Conservation (phyloP, 2,888 invertebrate genomes). For the Pseudanteris insignis region DNA sequence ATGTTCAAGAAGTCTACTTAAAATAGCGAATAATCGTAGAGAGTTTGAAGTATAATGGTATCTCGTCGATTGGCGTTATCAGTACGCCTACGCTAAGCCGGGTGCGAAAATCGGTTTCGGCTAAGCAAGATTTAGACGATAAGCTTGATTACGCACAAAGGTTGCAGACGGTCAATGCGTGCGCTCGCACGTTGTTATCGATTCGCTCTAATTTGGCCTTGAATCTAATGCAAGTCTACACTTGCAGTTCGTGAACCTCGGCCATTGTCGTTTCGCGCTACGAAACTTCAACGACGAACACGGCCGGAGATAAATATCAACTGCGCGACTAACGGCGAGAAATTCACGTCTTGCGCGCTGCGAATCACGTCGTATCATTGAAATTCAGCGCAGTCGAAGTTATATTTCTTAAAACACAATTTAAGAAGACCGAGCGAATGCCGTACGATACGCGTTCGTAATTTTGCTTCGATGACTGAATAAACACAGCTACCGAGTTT, state of each 20-base stretch:
- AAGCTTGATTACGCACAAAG: conserved; percentile 33
- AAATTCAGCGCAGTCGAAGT: too few relatives aligned
- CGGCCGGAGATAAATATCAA: conserved; percentile 6
- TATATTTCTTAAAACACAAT: too few relatives aligned
- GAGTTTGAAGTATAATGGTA: conserved; percentile 14
- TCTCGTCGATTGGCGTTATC: conserved; percentile 17
- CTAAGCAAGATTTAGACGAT: conserved; percentile 37
- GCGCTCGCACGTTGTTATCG: conserved; percentile 32
- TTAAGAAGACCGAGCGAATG: too few relatives aligned
- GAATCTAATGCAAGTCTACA: conserved; percentile 60
- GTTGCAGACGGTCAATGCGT: conserved; percentile 42
- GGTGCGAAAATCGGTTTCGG: conserved; percentile 24
- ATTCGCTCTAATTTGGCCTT: conserved; percentile 61
- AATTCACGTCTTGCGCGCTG: too few relatives aligned
- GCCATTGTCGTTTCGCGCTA: conserved; percentile 47
- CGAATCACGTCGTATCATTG: neutral
- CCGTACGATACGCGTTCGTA: too few relatives aligned
- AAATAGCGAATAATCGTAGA: conserved; percentile 9
- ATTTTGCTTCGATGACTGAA: too few relatives aligned
- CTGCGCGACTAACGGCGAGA: conserved; percentile 2
- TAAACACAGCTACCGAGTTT: too few relatives aligned
- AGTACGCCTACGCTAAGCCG: conserved; percentile 3
- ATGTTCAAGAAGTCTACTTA: neutral
- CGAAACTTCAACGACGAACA: conserved; percentile 31
- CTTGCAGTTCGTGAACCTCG: conserved; percentile 56